Evolutionary conservation across 1,140 invertebrate species (phyloP).

Genomic region (Acromyrmex heyeri): DNA sequence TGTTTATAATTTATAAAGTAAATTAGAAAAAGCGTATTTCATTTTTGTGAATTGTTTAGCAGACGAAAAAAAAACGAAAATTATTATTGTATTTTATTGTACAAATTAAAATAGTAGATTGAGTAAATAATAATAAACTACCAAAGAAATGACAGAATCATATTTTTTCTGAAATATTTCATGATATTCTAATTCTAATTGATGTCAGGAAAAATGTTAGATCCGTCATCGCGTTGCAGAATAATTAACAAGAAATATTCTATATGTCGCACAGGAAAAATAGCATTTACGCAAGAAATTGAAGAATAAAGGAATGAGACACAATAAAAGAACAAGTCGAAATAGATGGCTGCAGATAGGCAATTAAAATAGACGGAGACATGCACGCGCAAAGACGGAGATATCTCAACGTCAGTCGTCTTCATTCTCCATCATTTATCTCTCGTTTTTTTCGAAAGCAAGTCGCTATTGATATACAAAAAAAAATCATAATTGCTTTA

Average conservation of each 20-base stretch:
- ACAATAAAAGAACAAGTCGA: neutral
- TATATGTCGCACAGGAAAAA: neutral
- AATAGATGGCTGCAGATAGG: neutral
- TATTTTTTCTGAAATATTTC: neutral
- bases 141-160: neutral
- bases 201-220: neutral
- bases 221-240: neutral
- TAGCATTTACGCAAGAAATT: neutral
- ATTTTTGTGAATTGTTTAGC: neutral
- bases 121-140: neutral
- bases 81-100: neutral
- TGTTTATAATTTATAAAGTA: neutral
- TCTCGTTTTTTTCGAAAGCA: neutral
- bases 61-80: neutral
- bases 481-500: conserved; percentile 23
- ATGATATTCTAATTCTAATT: neutral
- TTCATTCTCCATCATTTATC: conserved; percentile 13
- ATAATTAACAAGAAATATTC: neutral
- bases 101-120: neutral
- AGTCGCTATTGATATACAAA: neutral
- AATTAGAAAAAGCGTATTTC: neutral
- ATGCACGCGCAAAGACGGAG: neutral
- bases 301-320: neutral
- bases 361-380: conserved; percentile 4
- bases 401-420: neutral